Percentiles rank a stretch among this genome's conserved stretches.
These are phyloP conservation scores for Acleris holmiana DNA, from an alignment of 2,888 invertebrate genomes.

Conservation along the genomic window DNA sequence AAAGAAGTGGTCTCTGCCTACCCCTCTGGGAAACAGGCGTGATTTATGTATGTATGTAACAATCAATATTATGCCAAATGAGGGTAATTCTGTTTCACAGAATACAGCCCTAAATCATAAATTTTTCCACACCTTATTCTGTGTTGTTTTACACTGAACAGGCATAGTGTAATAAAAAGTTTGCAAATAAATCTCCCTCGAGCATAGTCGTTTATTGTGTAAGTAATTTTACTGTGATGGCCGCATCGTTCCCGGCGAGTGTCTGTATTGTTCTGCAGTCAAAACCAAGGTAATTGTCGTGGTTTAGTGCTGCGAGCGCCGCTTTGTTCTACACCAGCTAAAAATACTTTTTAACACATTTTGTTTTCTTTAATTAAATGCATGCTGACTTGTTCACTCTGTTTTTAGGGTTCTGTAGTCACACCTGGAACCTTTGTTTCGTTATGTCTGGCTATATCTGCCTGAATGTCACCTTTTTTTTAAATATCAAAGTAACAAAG, in stretches of 20 bases:
- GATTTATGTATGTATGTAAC: too few relatives aligned
- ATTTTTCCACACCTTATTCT: background rate
- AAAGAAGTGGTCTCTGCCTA: too few relatives aligned
- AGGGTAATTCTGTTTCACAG: too few relatives aligned
- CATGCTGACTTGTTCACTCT: slow-evolving; percentile 15
- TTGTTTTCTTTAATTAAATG: slow-evolving; percentile 35
- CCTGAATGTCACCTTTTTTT: too few relatives aligned
- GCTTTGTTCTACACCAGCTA: slow-evolving; percentile 51
- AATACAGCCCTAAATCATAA: too few relatives aligned
- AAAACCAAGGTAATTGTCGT: slow-evolving; percentile 39
- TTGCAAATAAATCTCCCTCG: slow-evolving; percentile 30
- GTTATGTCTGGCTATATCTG: too few relatives aligned
- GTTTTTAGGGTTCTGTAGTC: background rate
- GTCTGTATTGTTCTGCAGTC: slow-evolving; percentile 36
- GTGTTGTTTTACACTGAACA: slow-evolving; percentile 3
- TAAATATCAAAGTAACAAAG: too few relatives aligned
- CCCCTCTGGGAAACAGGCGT: too few relatives aligned
- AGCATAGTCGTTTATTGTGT: slow-evolving; percentile 35
- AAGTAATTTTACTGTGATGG: slow-evolving; percentile 38
- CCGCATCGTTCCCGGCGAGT: slow-evolving; percentile 35
- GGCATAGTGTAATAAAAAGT: slow-evolving; percentile 33
- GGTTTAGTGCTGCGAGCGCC: slow-evolving; percentile 44
- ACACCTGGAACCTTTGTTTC: too few relatives aligned
- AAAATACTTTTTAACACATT: slow-evolving; percentile 46
- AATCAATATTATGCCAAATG: too few relatives aligned